These are phyloP conservation scores for Drosophila punjabiensis DNA, from an alignment of 1,140 invertebrate species.

Conservation along the genomic window DNA sequence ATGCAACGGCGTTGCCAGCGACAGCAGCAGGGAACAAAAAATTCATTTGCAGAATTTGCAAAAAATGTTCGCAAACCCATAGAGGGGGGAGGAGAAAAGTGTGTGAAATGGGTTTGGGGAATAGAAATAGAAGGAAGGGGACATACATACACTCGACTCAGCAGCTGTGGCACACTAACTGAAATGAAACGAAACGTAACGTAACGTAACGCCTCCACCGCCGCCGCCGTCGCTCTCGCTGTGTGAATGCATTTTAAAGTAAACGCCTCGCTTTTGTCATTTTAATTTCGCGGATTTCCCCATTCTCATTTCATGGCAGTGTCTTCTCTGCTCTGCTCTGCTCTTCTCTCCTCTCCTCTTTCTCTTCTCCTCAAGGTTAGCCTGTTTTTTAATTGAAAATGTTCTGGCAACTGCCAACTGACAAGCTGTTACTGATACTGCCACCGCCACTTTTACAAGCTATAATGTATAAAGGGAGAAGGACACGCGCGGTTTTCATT, in stretches of 20 bases:
- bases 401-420: conserved; percentile 58
- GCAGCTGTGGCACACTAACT: conserved; percentile 73
- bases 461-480: not conserved
- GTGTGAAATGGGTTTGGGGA: not conserved
- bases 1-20: conserved; percentile 60
- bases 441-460: conserved; percentile 21
- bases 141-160: conserved; percentile 22
- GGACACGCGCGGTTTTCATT: not conserved
- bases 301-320: conserved; percentile 62
- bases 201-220: conserved; percentile 14
- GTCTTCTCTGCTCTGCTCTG: conserved; percentile 10
- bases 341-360: conserved; percentile 1
- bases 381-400: conserved; percentile 80
- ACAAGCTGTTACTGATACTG: conserved; percentile 54
- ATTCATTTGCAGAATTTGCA: conserved; percentile 82
- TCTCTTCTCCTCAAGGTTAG: conserved; percentile 61
- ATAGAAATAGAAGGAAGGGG: conserved; percentile 23
- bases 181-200: conserved; percentile 80
- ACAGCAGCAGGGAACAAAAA: conserved; percentile 60
- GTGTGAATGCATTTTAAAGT: conserved; percentile 79
- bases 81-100: not conserved
- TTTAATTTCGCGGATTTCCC: conserved; percentile 81
- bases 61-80: conserved; percentile 60
- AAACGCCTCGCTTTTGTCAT: conserved; percentile 79
- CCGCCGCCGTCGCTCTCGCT: conserved; percentile 4